Base-by-base conservation (phyloP, 2,113 vertebrate species). In the Calyptomena viridis region DNA sequence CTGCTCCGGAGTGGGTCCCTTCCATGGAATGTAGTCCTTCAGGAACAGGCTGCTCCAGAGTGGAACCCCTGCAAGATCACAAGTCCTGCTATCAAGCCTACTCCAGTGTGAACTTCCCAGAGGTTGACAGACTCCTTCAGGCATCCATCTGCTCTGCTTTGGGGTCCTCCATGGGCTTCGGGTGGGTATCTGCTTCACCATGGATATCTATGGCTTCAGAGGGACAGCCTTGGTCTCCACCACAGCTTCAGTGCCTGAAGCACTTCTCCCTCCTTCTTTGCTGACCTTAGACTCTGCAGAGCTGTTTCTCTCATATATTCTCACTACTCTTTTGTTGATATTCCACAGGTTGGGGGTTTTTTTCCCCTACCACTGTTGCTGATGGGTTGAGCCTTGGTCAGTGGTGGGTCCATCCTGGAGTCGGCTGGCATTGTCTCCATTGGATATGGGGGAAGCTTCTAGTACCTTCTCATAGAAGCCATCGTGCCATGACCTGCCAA, bases 331-430 rank as follows among this genome's bases (percentile, higher is more conserved):
- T 15, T 9, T 75, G 47, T 24, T 42, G 30, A 8, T 55, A 23
- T 55, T 86, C 9, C 0, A 1, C 35, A 68, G n/a, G 23, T 14
- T 2, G 3, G 1, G 2, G 1, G 0, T 0, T 68, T 40, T 53
- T 68, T 62, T 8, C 12, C 35, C n/a, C n/a, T 44, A 5, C 35
- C 23, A 12, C 23, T 28, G 3, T 17, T 19, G 18, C n/a, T 91
- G 52, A 33, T 33, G 31, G n/a, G 3, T 5, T 79, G 10, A 73
- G 15, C 16, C 27, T 50, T 50, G 19, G 5, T 15, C 78, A 68
- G 16, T 15, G 11, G 5, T 49, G 18, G 30, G 6, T 77, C 17
- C 6, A 31, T 40, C 46, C 62, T 50, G 74, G 22, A 62, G 28
- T 5, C 8, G 8, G 13, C 22, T 63, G 22, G 46, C 23, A 40